phyloP scores from a whole-genome alignment of 2,888 invertebrate genomes.

The Nasonovia ribisnigri region DNA sequence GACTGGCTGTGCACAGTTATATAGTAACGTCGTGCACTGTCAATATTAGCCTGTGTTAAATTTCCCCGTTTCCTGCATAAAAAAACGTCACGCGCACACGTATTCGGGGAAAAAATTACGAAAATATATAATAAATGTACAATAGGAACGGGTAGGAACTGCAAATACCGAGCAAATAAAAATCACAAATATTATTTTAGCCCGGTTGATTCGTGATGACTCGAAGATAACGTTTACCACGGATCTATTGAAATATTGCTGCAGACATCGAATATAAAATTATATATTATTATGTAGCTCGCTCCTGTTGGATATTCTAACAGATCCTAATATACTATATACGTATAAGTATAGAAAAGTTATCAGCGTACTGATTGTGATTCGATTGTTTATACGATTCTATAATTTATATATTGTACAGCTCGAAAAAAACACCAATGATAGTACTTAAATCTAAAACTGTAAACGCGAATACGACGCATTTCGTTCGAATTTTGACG shows the following conservation, averaged over 20 bases:
- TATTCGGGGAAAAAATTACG: neutral
- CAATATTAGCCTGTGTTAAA: slow-evolving; percentile 47
- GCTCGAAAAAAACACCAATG: neutral
- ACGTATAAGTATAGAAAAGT: neutral
- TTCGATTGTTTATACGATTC: neutral
- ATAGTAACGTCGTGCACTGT: slow-evolving; percentile 30
- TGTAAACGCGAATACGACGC: neutral
- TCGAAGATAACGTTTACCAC: neutral
- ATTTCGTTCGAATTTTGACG: neutral
- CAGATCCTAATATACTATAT: neutral
- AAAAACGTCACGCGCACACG: slow-evolving; percentile 3
- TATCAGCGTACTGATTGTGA: neutral
- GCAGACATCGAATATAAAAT: neutral
- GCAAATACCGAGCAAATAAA: neutral
- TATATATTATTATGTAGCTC: neutral
- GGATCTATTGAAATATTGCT: neutral
- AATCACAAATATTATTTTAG: neutral
- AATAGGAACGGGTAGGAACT: neutral
- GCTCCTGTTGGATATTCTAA: neutral
- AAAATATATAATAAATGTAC: neutral
- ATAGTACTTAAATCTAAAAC: neutral
- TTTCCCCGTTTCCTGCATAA: slow-evolving; percentile 12
- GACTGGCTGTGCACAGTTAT: slow-evolving; percentile 24
- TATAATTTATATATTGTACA: neutral
- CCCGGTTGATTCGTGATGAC: neutral